These are phyloP conservation scores for Rynchops niger DNA, from an alignment of 2,113 vertebrate genomes.

Conservation along the genomic window DNA sequence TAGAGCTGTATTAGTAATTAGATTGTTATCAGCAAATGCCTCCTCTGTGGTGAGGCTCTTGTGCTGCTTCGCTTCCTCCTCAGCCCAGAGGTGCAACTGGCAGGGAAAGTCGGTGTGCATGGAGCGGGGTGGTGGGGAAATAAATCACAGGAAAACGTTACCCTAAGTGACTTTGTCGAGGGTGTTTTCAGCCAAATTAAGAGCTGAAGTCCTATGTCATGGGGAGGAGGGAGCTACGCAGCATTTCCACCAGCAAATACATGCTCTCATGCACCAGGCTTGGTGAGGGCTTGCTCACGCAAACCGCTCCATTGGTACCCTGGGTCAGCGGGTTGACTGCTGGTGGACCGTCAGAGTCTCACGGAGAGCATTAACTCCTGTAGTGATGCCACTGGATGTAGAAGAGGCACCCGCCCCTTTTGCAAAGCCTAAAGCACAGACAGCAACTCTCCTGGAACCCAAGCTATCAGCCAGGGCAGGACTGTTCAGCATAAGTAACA, in stretches of 20 bases:
- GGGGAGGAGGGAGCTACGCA: not conserved
- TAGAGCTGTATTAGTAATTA: not conserved
- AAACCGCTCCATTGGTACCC: not conserved
- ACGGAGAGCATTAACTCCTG: no score
- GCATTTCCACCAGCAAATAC: not conserved
- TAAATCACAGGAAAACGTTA: accelerated
- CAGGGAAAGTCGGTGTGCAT: accelerated
- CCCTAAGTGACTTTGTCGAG: not conserved
- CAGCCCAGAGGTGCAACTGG: not conserved
- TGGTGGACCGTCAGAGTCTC: not conserved
- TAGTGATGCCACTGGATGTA: not conserved
- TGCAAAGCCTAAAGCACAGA: not conserved
- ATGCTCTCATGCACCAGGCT: not conserved
- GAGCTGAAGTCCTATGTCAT: not conserved
- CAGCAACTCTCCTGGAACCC: not conserved
- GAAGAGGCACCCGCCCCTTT: not conserved
- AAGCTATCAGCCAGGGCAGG: not conserved
- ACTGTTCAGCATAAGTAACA: not conserved
- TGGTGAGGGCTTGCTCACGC: not conserved
- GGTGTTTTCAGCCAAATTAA: not conserved
- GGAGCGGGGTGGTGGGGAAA: not conserved
- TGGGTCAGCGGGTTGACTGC: not conserved
- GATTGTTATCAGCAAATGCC: not conserved
- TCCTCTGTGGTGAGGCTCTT: not conserved
- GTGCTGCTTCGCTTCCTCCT: not conserved